Evolutionary conservation across 2,797 vertebrate genomes (phyloP).

Genomic region (Loriculus beryllinus): DNA sequence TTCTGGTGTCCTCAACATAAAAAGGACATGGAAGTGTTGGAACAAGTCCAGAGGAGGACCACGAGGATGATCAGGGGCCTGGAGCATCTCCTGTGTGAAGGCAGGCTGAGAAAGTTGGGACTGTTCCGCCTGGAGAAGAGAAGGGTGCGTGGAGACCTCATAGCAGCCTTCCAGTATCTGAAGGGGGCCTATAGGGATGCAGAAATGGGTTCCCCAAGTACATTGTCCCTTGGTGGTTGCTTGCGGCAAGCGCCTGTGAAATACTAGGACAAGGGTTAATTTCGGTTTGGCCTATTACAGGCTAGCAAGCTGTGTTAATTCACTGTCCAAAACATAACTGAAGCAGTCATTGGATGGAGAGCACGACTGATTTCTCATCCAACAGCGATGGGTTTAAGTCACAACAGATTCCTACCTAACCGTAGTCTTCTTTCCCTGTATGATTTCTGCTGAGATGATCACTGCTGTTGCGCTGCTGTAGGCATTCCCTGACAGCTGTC

Average conservation of each 20-base stretch:
- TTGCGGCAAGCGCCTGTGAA: not conserved
- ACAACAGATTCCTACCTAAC: not conserved
- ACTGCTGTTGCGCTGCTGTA: not conserved
- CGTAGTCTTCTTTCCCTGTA: not conserved
- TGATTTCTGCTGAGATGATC: not conserved
- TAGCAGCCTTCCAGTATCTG: too few species aligned
- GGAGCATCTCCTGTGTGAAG: too few species aligned
- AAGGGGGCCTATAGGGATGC: too few species aligned
- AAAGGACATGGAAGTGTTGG: too few species aligned
- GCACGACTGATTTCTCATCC: not conserved
- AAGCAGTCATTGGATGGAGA: not conserved
- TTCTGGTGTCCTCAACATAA: too few species aligned
- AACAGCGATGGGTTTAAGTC: not conserved
- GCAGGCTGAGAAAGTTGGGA: too few species aligned
- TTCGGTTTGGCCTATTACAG: not conserved
- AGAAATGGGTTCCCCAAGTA: not conserved
- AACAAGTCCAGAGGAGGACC: too few species aligned
- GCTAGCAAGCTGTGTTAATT: not conserved
- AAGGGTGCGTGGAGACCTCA: too few species aligned
- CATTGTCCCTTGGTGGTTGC: accelerated
- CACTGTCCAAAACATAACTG: not conserved
- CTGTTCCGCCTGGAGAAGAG: too few species aligned
- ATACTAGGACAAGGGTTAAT: not conserved
- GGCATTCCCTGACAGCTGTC: not conserved
- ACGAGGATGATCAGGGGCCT: too few species aligned